Evolutionary conservation across 1,140 invertebrate genomes (phyloP).

Genomic region (Pseudomyrmex gracilis): DNA sequence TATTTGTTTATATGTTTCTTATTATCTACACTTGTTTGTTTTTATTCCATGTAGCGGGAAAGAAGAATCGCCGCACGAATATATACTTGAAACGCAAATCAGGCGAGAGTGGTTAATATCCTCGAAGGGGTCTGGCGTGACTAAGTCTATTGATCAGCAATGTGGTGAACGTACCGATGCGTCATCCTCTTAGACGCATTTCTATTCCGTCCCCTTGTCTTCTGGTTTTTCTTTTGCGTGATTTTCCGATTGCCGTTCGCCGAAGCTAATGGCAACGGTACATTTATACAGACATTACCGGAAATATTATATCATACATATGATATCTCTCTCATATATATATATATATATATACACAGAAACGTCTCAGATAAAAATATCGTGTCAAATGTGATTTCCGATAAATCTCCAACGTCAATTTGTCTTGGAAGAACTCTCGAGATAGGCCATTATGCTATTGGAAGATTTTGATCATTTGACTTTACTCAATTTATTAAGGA

Average conservation of each 20-base stretch:
- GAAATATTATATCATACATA: not conserved
- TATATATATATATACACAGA: not conserved
- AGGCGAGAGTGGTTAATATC: conserved; percentile 31
- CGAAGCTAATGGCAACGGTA: conserved; percentile 2
- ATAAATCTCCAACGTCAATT: conserved; percentile 3
- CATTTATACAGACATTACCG: not conserved
- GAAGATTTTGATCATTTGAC: conserved; percentile 25
- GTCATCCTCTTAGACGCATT: conserved; percentile 33
- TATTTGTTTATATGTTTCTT: too few relatives aligned
- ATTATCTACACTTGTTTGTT: too few relatives aligned
- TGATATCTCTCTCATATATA: not conserved
- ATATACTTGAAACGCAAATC: conserved; percentile 2
- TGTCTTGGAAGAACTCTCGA: not conserved
- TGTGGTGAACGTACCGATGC: conserved; percentile 45
- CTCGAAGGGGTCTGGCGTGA: conserved; percentile 42
- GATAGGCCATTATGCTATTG: not conserved
- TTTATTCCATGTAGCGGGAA: too few relatives aligned
- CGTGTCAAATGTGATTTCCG: conserved; percentile 4
- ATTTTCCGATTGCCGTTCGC: not conserved
- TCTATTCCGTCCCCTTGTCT: conserved; percentile 7
- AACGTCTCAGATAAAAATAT: conserved; percentile 14
- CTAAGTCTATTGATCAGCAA: conserved; percentile 51
- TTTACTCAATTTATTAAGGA: not conserved
- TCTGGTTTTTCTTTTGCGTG: not conserved
- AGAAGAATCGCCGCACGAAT: conserved; percentile 7